phyloP scores from a whole-genome alignment of 2,888 invertebrate genomes.

The Rhagophthalmus giganteus region DNA sequence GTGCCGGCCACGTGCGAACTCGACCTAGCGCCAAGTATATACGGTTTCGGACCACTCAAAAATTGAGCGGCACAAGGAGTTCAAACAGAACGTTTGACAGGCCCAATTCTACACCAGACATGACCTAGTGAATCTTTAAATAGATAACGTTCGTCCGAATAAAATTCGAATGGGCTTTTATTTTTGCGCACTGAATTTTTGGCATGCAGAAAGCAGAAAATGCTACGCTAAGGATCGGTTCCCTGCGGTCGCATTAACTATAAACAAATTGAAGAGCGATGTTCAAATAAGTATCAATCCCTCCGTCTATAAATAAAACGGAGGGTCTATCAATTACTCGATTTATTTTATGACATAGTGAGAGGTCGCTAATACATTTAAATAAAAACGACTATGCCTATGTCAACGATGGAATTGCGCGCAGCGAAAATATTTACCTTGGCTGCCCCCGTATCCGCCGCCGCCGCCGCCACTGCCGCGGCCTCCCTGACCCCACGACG shows the following conservation, averaged over 20 bases:
- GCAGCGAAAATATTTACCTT: slow-evolving; percentile 50
- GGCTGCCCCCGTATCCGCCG: slow-evolving; percentile 58
- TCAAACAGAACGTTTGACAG: too few relatives aligned
- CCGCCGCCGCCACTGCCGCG: slow-evolving; percentile 59
- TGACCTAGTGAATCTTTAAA: too few relatives aligned
- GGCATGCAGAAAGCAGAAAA: too few relatives aligned
- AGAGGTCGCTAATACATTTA: slow-evolving; percentile 43
- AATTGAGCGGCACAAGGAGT: too few relatives aligned
- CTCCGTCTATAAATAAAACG: slow-evolving; percentile 43
- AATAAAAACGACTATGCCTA: slow-evolving; percentile 49
- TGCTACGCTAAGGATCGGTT: not conserved
- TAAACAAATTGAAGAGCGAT: slow-evolving; percentile 24
- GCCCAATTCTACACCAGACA: too few relatives aligned
- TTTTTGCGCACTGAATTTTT: not conserved
- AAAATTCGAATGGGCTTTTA: too few relatives aligned
- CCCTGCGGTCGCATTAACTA: not conserved
- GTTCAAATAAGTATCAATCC: slow-evolving; percentile 51
- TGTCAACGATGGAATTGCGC: slow-evolving; percentile 38
- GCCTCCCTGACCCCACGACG: slow-evolving; percentile 55
- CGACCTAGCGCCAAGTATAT: too few relatives aligned
- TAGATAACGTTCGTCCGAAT: too few relatives aligned
- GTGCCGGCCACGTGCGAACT: too few relatives aligned
- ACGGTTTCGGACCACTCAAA: too few relatives aligned
- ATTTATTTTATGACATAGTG: slow-evolving; percentile 49
- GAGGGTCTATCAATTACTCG: slow-evolving; percentile 52